Percentiles rank a stretch among this genome's conserved stretches.
phyloP scores from a whole-genome alignment of 2,113 vertebrate genomes.

The Sylvia atricapilla region DNA sequence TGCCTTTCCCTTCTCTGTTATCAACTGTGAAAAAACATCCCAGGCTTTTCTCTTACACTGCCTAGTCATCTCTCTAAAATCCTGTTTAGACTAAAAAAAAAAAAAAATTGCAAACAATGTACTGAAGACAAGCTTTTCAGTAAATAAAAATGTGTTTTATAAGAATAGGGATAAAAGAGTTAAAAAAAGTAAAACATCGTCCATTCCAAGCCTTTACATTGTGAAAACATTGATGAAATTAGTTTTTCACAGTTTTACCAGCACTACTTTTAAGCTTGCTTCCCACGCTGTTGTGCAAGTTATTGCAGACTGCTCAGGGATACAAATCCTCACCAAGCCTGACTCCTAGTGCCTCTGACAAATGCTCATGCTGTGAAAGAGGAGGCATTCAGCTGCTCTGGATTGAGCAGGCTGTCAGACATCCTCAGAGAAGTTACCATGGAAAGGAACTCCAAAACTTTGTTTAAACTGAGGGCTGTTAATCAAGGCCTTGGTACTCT shows the following conservation, averaged over 20 bases:
- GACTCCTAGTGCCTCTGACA: constrained; percentile 1
- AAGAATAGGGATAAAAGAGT: background rate
- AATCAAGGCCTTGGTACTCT: constrained; percentile 32
- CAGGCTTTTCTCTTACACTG: background rate
- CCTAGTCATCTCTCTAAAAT: background rate
- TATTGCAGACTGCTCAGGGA: constrained; percentile 4
- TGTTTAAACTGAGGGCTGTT: constrained; percentile 19
- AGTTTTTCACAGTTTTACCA: constrained; percentile 51
- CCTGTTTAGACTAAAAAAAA: background rate
- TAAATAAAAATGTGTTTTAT: background rate
- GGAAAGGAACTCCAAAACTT: constrained; percentile 36
- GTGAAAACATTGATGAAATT: constrained; percentile 51
- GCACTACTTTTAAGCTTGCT: constrained; percentile 31
- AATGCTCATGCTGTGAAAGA: constrained; percentile 11
- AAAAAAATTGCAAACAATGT: background rate
- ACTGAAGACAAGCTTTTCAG: background rate
- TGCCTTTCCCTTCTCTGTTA: background rate
- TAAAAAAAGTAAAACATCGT: background rate
- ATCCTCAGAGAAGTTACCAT: background rate
- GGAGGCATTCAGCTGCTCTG: background rate
- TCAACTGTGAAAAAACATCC: background rate
- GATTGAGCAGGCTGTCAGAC: constrained; percentile 6
- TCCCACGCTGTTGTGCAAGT: constrained; percentile 49
- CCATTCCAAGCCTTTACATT: constrained; percentile 13
- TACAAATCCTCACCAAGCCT: background rate